Evolutionary conservation across 2,113 vertebrate genomes (phyloP).

Genomic region (Psammodynastes pulverulentus): DNA sequence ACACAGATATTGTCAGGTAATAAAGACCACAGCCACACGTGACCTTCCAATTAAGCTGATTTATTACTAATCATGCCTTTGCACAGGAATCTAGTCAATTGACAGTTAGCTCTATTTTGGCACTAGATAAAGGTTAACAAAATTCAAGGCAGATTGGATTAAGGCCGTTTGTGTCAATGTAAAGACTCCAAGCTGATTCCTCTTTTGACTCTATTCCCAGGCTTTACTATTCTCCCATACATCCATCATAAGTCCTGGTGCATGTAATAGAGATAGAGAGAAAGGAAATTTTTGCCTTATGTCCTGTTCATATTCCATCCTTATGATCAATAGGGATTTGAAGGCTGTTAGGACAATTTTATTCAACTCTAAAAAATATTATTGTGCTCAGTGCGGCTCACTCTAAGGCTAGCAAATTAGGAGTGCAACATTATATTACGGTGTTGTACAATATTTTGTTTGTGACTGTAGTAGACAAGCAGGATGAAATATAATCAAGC

Average conservation of each 20-base stretch:
- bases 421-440: neutral
- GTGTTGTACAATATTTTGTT: constrained; percentile 6
- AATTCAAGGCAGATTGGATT: too few relatives aligned
- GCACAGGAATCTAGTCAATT: too few relatives aligned
- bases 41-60: neutral
- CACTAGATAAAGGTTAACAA: too few relatives aligned
- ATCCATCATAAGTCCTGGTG: neutral
- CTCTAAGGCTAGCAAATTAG: neutral
- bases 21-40: neutral
- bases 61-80: too few relatives aligned
- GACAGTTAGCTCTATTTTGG: too few relatives aligned
- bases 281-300: neutral
- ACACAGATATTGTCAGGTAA: neutral
- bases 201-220: neutral
- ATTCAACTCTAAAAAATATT: neutral
- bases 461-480: neutral
- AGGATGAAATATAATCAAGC: neutral
- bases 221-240: neutral
- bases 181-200: too few relatives aligned
- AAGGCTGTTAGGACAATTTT: neutral
- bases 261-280: neutral
- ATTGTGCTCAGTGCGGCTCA: neutral
- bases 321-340: neutral
- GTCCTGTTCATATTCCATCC: neutral
- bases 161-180: too few relatives aligned